phyloP scores from a whole-genome alignment of 1,140 invertebrate genomes.

The Philopotamus ludificatus region DNA sequence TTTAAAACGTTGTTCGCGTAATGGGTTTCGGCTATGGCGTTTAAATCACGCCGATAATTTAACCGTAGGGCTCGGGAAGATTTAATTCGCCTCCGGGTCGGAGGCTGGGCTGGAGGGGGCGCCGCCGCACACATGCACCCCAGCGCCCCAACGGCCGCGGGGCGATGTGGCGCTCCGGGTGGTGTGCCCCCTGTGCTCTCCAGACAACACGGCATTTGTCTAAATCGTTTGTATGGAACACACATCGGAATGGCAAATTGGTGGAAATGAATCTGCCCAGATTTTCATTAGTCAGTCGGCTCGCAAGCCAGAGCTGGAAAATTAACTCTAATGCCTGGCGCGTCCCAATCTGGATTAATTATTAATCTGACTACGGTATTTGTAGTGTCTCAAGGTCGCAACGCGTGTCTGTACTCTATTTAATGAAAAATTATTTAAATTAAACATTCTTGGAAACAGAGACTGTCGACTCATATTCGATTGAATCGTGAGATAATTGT shows the following conservation, averaged over 20 bases:
- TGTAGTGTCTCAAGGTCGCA: too few species aligned
- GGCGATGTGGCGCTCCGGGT: background rate
- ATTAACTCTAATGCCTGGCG: too few species aligned
- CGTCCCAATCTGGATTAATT: too few species aligned
- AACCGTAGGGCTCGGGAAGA: background rate
- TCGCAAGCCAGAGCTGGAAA: too few species aligned
- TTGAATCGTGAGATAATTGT: too few species aligned
- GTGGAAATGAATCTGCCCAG: too few species aligned
- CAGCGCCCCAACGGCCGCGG: background rate
- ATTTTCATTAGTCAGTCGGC: too few species aligned
- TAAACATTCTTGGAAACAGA: too few species aligned
- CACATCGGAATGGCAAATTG: background rate
- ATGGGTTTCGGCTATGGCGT: background rate
- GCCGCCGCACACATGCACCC: background rate
- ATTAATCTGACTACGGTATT: too few species aligned
- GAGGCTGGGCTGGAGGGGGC: background rate
- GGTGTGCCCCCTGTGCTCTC: background rate
- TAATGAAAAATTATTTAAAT: too few species aligned
- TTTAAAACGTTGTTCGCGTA: background rate
- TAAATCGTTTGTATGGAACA: conserved; percentile 5
- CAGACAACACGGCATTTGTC: background rate
- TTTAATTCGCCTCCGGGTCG: conserved; percentile 3
- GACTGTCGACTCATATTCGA: too few species aligned
- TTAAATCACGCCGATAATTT: conserved; percentile 9
- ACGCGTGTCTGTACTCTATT: too few species aligned